Evolutionary conservation across 2,888 invertebrate genomes (phyloP).

Genomic region (Ypsolopha scabrella): DNA sequence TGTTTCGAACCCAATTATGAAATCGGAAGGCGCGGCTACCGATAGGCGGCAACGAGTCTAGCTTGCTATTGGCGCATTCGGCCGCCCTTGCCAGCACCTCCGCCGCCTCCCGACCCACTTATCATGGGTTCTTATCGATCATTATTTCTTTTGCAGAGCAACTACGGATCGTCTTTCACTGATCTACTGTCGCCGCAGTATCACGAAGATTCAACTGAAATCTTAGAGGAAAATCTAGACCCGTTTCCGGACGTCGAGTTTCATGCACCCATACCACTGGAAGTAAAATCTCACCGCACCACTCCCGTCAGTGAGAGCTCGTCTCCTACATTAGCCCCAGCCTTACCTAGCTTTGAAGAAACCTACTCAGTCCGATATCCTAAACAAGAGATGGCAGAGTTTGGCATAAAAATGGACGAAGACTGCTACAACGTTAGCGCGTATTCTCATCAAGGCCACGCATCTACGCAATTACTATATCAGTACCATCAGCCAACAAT

Average conservation of each 20-base stretch:
- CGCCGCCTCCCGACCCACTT: conserved; percentile 44
- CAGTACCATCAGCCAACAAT: conserved; percentile 72
- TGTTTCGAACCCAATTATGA: neutral
- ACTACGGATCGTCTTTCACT: conserved; percentile 84
- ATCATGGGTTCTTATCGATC: conserved; percentile 18
- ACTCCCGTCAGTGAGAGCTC: conserved; percentile 57
- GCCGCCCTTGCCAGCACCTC: conserved; percentile 28
- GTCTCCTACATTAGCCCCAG: conserved; percentile 65
- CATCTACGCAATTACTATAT: conserved; percentile 68
- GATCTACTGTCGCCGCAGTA: conserved; percentile 82
- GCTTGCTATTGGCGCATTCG: conserved; percentile 44
- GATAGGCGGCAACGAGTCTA: conserved; percentile 12
- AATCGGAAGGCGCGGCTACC: neutral
- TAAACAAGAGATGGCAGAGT: conserved; percentile 72
- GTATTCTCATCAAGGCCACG: conserved; percentile 68
- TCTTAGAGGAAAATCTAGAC: conserved; percentile 79
- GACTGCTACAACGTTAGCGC: conserved; percentile 81
- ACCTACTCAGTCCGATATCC: conserved; percentile 85
- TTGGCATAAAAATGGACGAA: conserved; percentile 88
- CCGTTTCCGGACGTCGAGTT: conserved; percentile 79
- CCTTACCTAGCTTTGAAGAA: conserved; percentile 89
- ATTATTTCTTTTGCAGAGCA: conserved; percentile 73
- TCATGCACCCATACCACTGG: conserved; percentile 53
- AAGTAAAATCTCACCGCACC: conserved; percentile 49
- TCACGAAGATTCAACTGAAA: conserved; percentile 78